Percentiles rank a stretch among this genome's conserved stretches.
Evolutionary conservation across 1,140 invertebrate species (phyloP).

Genomic region (Gryllus bimaculatus): DNA sequence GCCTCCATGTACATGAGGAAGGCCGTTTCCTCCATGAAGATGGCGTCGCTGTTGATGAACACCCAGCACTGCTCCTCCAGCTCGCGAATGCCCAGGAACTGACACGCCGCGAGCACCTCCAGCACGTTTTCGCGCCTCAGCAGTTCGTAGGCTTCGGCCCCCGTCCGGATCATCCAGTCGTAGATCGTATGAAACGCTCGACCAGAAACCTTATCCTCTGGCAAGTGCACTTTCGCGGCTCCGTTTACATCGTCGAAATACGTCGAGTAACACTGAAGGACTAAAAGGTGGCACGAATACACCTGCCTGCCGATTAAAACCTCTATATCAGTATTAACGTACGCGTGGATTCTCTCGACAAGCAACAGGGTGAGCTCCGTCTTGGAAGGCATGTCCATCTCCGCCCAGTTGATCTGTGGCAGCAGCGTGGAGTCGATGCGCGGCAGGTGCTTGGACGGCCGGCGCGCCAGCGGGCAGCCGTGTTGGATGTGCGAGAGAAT

Average conservation of each 20-base stretch:
- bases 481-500: neutral
- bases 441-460: neutral
- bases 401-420: neutral
- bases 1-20: constrained; percentile 57
- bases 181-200: constrained; percentile 57
- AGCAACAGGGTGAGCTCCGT: neutral
- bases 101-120: constrained; percentile 55
- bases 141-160: constrained; percentile 44
- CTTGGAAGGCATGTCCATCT: neutral
- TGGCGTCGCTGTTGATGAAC: constrained; percentile 53
- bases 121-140: constrained; percentile 54
- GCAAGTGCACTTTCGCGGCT: neutral
- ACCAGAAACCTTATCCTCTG: constrained; percentile 42
- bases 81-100: constrained; percentile 50
- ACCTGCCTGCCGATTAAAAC: neutral
- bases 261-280: neutral
- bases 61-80: constrained; percentile 62
- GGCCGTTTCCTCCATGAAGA: constrained; percentile 58
- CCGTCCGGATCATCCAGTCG: constrained; percentile 60
- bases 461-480: neutral
- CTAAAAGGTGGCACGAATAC: neutral
- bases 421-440: neutral
- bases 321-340: neutral
- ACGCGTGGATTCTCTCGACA: neutral
- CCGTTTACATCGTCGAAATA: neutral